A percentile compares a stretch with the other conserved stretches of the same genome.
These are phyloP conservation scores for Tyto alba DNA, from an alignment of 2,113 vertebrate genomes.

Conservation along the genomic window DNA sequence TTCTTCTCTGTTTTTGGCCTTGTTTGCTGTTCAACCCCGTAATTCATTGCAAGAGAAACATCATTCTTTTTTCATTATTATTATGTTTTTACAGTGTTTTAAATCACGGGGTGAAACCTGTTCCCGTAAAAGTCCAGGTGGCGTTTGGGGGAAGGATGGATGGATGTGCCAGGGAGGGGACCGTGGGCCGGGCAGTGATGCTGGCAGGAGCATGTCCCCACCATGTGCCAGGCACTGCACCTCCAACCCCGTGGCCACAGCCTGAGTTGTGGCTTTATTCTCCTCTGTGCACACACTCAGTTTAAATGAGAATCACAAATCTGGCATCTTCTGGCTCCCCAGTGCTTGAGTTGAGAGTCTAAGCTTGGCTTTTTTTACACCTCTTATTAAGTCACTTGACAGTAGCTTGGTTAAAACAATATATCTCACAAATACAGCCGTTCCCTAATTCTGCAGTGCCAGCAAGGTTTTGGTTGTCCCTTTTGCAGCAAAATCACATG, in stretches of 20 bases:
- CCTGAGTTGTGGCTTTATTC: background rate
- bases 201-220: background rate
- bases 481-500: too few species aligned
- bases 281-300: background rate
- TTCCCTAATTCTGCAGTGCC: background rate
- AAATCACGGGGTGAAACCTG: background rate
- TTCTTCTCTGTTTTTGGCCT: background rate
- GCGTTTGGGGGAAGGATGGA: background rate
- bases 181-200: background rate
- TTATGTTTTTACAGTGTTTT: background rate
- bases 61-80: accelerated
- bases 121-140: background rate
- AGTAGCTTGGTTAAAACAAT: background rate
- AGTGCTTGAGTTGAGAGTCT: background rate
- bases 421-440: background rate
- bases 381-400: background rate
- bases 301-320: background rate
- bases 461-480: background rate
- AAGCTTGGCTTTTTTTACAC: background rate
- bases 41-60: background rate
- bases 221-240: background rate
- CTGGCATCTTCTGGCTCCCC: background rate
- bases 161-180: background rate
- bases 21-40: background rate
- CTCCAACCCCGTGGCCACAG: background rate